A percentile compares a stretch with the other conserved stretches of the same genome.
Evolutionary conservation across 2,888 invertebrate genomes (phyloP).

Genomic region (Philaethria dido): DNA sequence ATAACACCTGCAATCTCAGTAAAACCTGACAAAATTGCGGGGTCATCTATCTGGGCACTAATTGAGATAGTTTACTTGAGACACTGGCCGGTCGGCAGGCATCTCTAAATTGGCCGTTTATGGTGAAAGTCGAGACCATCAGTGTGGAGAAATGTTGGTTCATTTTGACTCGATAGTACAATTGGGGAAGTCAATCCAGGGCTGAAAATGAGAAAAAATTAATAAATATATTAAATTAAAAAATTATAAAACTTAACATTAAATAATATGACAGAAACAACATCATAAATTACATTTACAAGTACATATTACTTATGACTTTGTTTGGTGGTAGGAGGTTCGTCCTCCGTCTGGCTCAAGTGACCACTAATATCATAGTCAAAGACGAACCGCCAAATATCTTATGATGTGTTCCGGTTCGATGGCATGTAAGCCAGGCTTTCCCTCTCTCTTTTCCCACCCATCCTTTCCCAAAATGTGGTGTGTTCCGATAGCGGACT

Average conservation of each 20-base stretch:
- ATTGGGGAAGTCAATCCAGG: slow-evolving; percentile 68
- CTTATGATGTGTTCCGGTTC: too few species aligned
- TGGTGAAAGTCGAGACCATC: slow-evolving; percentile 77
- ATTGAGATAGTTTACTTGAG: slow-evolving; percentile 81
- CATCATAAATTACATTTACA: background rate
- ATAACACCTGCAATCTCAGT: slow-evolving; percentile 66
- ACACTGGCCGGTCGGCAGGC: slow-evolving; percentile 75
- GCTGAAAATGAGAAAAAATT: background rate
- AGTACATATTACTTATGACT: background rate
- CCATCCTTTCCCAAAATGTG: too few species aligned
- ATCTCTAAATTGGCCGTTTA: slow-evolving; percentile 80
- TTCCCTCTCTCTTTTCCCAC: too few species aligned
- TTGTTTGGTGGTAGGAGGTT: too few species aligned
- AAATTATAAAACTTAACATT: background rate
- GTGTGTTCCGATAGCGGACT: too few species aligned
- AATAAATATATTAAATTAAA: background rate
- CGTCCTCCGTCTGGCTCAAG: too few species aligned
- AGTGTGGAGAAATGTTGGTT: slow-evolving; percentile 77
- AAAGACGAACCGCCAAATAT: too few species aligned
- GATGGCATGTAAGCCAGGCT: too few species aligned
- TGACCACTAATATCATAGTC: too few species aligned
- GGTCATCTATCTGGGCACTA: slow-evolving; percentile 79
- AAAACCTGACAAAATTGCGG: slow-evolving; percentile 74
- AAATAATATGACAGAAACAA: background rate
- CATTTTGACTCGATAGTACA: slow-evolving; percentile 67